phyloP scores from a whole-genome alignment of 1,140 invertebrate genomes.

The Cataglyphis hispanica region DNA sequence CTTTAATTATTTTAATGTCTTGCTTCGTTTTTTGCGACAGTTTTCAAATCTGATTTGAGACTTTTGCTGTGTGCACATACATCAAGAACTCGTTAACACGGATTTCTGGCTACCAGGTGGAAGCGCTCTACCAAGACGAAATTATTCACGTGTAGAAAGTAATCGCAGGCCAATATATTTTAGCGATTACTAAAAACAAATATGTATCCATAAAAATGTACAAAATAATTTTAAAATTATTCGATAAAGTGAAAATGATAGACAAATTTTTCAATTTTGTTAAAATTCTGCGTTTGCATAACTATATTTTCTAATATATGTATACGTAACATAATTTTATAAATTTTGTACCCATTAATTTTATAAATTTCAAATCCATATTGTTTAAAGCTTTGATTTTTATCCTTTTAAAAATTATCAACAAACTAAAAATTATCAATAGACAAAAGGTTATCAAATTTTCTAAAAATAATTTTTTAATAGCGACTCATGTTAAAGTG shows the following conservation, averaged over 20 bases:
- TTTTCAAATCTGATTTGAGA: constrained; percentile 6
- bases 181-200: neutral
- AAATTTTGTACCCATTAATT: neutral
- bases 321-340: neutral
- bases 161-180: neutral
- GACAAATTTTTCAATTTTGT: too few relatives aligned
- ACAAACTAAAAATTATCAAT: neutral
- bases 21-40: constrained; percentile 22
- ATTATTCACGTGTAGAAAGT: constrained; percentile 20
- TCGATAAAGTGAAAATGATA: neutral
- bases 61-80: neutral
- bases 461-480: neutral
- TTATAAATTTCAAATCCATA: too few relatives aligned
- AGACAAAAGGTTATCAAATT: neutral
- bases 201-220: neutral
- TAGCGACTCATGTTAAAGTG: neutral
- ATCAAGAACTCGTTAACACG: neutral
- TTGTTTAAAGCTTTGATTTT: neutral
- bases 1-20: constrained; percentile 27
- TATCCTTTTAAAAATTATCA: neutral
- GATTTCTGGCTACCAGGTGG: constrained; percentile 35
- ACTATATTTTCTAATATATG: neutral
- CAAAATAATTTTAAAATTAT: neutral
- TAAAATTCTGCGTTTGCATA: too few relatives aligned
- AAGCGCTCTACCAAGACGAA: constrained; percentile 13